Base-by-base conservation (phyloP, 2,888 invertebrate species). In the Drosophila setosimentum region DNA sequence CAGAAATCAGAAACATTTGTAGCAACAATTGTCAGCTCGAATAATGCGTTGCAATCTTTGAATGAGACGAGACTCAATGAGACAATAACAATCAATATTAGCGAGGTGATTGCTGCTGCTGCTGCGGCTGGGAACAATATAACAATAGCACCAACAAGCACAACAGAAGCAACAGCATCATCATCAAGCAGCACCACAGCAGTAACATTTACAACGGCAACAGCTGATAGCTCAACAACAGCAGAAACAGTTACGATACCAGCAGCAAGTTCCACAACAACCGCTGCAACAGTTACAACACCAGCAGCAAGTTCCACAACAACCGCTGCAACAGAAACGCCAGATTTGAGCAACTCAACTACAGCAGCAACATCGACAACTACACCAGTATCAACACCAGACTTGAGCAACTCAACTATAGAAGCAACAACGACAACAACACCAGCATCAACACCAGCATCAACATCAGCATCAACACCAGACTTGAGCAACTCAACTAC, bases 1-100 rank as follows among this genome's bases (percentile, higher is more conserved):
- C 83, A 86, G 58, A 80, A 73, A 51, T 85, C 85, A 7, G 45
- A 45, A 16, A 63, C 87, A 30, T 77, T 87, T 48, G 66, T 79
- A 33, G 87, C 89, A 55, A 71, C 80, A 58, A 87, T 84, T 66
- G 70, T 74, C 64, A 89, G 84, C 49, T 68, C 77, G n/a, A 89
- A 79, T 58, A 87, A 87, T 30, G 65, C 79, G 37, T 42, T 62
- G 33, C 79, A 77, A 53, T 67, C 75, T 64, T 40, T 68, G 16
- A 83, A 73, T 49, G 87, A 66, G 35, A 87, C 89, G 48, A 73
- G 76, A 16, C 45, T 63, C n/a, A 89, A 87, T 54, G 79, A 83
- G 37, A 72, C 79, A 32, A 83, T 83, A 53, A 69, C 82, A 35
- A 87, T 89, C 42, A 85, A 76, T 54, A 75, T 81, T 2, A 86